A percentile compares a stretch with the other conserved stretches of the same genome.
These are phyloP conservation scores for Eilema depressum DNA, from an alignment of 2,888 invertebrate species.

Conservation along the genomic window DNA sequence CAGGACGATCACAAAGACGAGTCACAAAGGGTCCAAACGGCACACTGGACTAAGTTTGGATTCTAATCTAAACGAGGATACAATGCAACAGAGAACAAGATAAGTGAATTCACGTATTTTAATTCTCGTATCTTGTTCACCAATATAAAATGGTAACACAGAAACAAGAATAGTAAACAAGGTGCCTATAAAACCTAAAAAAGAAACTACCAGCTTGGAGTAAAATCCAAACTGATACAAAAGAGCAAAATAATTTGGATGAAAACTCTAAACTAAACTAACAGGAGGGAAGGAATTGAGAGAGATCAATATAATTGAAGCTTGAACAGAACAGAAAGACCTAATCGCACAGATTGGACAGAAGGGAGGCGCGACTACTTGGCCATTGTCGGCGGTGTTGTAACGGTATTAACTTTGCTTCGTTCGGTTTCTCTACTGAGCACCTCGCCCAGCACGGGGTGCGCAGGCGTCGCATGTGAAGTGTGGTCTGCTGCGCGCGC, in stretches of 20 bases:
- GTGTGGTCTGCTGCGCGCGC: conserved; percentile 80
- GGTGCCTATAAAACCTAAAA: conserved; percentile 53
- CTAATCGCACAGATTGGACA: conserved; percentile 84
- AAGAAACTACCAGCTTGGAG: conserved; percentile 52
- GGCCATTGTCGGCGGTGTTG: conserved; percentile 82
- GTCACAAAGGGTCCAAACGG: conserved; percentile 64
- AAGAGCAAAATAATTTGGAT: conserved; percentile 62
- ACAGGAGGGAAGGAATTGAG: conserved; percentile 73
- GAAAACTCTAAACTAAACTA: conserved; percentile 79
- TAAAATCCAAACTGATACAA: conserved; percentile 58
- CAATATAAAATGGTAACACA: conserved; percentile 47
- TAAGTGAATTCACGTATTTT: conserved; percentile 39
- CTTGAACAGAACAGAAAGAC: conserved; percentile 84
- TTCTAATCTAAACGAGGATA: conserved; percentile 67
- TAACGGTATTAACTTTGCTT: conserved; percentile 88
- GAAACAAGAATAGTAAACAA: conserved; percentile 40
- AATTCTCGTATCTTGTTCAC: conserved; percentile 60
- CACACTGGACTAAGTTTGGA: conserved; percentile 64
- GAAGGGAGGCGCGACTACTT: conserved; percentile 86
- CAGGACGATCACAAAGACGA: conserved; percentile 49
- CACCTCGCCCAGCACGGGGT: conserved; percentile 94
- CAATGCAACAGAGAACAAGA: conserved; percentile 71
- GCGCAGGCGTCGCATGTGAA: conserved; percentile 92
- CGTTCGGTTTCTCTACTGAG: conserved; percentile 89
- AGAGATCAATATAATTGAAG: conserved; percentile 69